Conservation (phyloP, 1,140 invertebrate species). For the Zaprionus ornatus region DNA sequence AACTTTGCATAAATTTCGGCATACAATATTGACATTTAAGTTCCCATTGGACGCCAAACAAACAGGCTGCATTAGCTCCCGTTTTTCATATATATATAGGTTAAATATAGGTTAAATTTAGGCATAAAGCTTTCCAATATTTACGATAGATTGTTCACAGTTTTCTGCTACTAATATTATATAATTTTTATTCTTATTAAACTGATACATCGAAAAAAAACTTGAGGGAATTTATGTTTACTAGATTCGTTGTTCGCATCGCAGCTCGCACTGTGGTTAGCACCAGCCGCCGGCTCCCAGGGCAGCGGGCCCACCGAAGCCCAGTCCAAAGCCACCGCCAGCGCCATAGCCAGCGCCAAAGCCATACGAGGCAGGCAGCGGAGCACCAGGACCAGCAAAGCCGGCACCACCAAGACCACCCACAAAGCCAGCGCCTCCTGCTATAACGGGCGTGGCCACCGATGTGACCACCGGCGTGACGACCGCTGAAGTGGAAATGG, state of each 20-base stretch:
- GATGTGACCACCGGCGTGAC: constrained; percentile 71
- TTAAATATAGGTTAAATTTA: not conserved
- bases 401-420: constrained; percentile 43
- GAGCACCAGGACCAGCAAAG: constrained; percentile 29
- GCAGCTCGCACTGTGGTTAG: constrained; percentile 17
- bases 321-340: constrained; percentile 24
- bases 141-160: not conserved
- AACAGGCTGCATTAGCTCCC: not conserved
- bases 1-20: not conserved
- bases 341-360: constrained; percentile 40
- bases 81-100: no score
- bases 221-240: not conserved
- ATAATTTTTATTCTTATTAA: not conserved
- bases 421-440: constrained; percentile 52
- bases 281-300: constrained; percentile 43
- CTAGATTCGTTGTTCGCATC: not conserved
- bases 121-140: not conserved
- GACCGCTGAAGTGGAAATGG: constrained; percentile 68
- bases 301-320: not conserved
- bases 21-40: not conserved
- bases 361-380: constrained; percentile 6
- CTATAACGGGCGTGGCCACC: constrained; percentile 57
- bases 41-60: not conserved
- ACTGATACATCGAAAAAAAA: constrained; percentile 19
- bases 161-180: not conserved